Evolutionary conservation across 2,888 invertebrate genomes (phyloP), one percentile per base, ranked within the genome.

Genomic region (Plagodis dolabraria): DNA sequence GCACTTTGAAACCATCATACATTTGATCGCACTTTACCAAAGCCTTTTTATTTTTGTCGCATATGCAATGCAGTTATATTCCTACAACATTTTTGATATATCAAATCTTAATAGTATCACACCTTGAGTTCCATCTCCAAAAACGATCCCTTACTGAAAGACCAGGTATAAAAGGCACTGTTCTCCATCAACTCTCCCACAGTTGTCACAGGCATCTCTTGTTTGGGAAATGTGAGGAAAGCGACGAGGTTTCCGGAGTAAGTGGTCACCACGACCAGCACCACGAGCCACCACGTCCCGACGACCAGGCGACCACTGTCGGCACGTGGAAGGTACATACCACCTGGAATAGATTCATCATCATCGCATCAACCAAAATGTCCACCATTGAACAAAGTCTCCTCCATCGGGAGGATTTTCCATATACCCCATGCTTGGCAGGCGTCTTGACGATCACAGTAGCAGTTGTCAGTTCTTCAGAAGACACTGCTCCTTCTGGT

Each of bases 241-340:
- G 98, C 98, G 0, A 98, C 98, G 69, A 98, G 93, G 86, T 97
- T 98, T 2, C 98, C 98, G 55, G 97, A 97, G 82, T 98, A 98
- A 0, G 98, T 98, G 12, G 98, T 98, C 0, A 98, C 96, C 22
- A 98, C 94, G 0, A 98, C 96, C 64, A 98, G 93, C 0, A 98
- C 98, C 0, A 97, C 97, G 49, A 98, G 84, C 98, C 98, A 98
- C 98, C 98, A 98, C 0, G 97, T 95, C 0, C 97, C 97, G 0
- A 98, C 95, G 5, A 98, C 94, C 7, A 98, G 84, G 6, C 98
- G 94, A 4, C 97, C 97, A 71, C 98, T 98, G 79, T 97, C 97
- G 0, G 97, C 96, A 54, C 94, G 93, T 0, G 98, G 98, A 38
- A 98, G 89, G 76, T 97, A 96, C 94, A 97, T 96, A 5, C 98